Evolutionary conservation across 1,140 invertebrate species (phyloP), one percentile per base, ranked within the genome.

Genomic region (Hyposmocoma kahamanoa): DNA sequence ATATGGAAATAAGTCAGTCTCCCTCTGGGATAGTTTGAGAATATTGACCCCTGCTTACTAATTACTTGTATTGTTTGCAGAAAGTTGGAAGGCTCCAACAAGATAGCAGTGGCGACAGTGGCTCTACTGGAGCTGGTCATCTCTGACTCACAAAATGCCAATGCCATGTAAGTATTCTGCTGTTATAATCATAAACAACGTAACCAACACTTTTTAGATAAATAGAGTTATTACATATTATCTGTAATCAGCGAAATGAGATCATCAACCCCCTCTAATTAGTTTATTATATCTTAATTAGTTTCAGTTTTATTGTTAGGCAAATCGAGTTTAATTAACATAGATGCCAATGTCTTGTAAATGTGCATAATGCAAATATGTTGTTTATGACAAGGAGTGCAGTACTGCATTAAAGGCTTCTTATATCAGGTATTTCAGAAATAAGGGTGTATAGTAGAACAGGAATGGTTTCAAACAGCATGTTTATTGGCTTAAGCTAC

Each of bases 41-140:
- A 22, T 42, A 2, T n/a, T 15, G 3, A 22, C 6, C 4, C 17
- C 3, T 42, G 9, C 11, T 13, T n/a, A n/a, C 5, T 42, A 42
- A n/a, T 18, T 32, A 1, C 20, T 24, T 9, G 8, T 36, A 11
- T 4, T 39, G 20, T 47, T 62, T 59, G 6, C 61, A 84, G 80
- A 1, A 81, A 84, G 41, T 21, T 80, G 1, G 45, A 65, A 22
- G 78, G 74, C 3, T 77, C 80, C 1, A 50, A 62, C 20, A 75
- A 75, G 15, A 64, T 79, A 19, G 76, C 78, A 0, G 41, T 73
- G 28, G 67, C 74, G 0, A 78, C 78, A 2, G 61, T 84, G 0
- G 55, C 65, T 1, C 51, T 78, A 0, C 26, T 84, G 36, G 80
- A 84, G 41, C 61, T 74, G 38, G 77, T 84, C 4, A 78, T 84